These are phyloP conservation scores for Knipowitschia caucasica DNA, from an alignment of 2,797 vertebrate genomes.

Conservation along the genomic window DNA sequence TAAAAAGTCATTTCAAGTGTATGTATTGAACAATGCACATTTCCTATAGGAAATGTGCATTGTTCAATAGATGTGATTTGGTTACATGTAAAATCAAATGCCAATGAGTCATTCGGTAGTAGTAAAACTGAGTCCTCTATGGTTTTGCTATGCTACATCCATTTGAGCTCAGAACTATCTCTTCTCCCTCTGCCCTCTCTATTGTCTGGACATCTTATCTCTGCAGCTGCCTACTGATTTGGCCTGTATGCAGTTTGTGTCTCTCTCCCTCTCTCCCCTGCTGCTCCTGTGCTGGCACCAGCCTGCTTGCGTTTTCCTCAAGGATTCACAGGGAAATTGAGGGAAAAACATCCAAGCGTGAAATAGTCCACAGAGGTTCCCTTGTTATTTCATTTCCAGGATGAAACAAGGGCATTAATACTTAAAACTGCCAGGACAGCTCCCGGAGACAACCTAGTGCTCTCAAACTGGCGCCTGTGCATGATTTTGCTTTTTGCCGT, in stretches of 20 bases:
- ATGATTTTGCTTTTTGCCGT: constrained; percentile 5
- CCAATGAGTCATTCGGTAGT: neutral
- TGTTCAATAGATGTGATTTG: too few species aligned
- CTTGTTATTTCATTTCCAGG: constrained; percentile 71
- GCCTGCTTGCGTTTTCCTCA: constrained; percentile 50
- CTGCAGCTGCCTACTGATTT: constrained; percentile 20
- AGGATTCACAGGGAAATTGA: constrained; percentile 65
- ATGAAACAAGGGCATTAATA: constrained; percentile 71
- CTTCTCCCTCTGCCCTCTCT: constrained; percentile 8
- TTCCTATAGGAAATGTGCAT: too few species aligned
- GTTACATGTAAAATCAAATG: too few species aligned
- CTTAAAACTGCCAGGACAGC: constrained; percentile 58
- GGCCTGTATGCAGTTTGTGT: constrained; percentile 18
- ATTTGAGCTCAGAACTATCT: neutral
- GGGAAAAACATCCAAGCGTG: constrained; percentile 69
- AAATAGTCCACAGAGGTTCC: constrained; percentile 70
- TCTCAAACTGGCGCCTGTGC: neutral
- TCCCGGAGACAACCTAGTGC: constrained; percentile 25
- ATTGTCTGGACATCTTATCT: constrained; percentile 4
- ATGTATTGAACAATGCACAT: too few species aligned
- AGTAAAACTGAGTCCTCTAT: constrained; percentile 30
- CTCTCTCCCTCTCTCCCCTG: constrained; percentile 15
- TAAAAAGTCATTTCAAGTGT: too few species aligned
- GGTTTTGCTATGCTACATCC: neutral
- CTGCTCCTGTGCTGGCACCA: constrained; percentile 19